Base-by-base conservation (phyloP, 2,113 vertebrate genomes). In the Semnornis frantzii region DNA sequence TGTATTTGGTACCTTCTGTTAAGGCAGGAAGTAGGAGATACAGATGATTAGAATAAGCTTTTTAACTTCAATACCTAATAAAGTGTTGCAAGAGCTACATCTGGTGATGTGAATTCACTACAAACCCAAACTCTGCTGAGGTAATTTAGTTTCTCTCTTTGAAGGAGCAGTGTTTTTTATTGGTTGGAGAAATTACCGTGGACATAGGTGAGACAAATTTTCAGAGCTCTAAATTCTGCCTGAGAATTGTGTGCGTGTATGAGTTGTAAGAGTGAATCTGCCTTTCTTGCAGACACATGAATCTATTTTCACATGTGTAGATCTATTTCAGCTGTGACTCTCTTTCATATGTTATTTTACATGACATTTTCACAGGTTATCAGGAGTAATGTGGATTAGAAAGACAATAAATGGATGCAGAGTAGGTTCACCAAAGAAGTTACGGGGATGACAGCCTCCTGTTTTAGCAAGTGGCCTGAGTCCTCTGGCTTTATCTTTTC, bases 401-500 rank as follows among this genome's bases (percentile, higher is more conserved):
- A 81, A 91, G 50, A 39, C 11, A 44, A 85, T 27, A 39, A 23
- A 58, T n/a, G 54, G 52, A 80, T 69, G 59, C 70, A 78, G 76
- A 76, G 23, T 80, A 91, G 73, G 57, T 83, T 63, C 37, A 68
- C 20, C 17, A 18, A 54, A 68, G 72, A 83, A 92, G 25, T 85
- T 72, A 62, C 3, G 7, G 48, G 28, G 20, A 48, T 82, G 57
- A 23, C 33, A 79, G 52, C 66, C 24, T 90, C 34, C 68, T 82
- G 46, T 63, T 93, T 83, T 89, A 89, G 71, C 63, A 76, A 87
- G 55, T 82, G 71, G 73, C 58, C 44, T 9, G 27, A 77, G 25
- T 71, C 73, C 73, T 78, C 70, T 90, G 79, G 81, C 60, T 80
- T 80, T 64, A 31, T 78, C 52, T 92, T 85, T 96, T 87, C 82